Percentiles rank a stretch among this genome's conserved stretches.
Conservation (phyloP, 2,888 invertebrate species). For the Tineola bisselliella region DNA sequence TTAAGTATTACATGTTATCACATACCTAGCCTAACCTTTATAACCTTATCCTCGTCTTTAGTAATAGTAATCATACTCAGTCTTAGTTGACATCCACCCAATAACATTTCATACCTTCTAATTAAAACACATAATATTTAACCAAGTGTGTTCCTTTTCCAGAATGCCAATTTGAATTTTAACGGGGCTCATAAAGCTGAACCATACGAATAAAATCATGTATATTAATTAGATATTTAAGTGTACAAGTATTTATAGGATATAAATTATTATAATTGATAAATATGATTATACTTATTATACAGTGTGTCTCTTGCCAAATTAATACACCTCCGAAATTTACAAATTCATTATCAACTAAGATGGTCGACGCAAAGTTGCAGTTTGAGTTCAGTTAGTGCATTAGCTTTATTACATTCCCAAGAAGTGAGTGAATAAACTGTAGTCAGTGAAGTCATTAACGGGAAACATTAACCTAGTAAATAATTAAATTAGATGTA, state of each 20-base stretch:
- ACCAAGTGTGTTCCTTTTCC: neutral
- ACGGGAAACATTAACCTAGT: too few species aligned
- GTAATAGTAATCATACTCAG: constrained; percentile 5
- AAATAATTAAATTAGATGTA: too few species aligned
- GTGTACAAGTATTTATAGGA: too few species aligned
- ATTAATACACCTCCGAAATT: too few species aligned
- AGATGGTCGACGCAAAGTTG: too few species aligned
- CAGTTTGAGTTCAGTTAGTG: too few species aligned
- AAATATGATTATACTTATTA: neutral
- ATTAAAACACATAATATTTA: constrained; percentile 2
- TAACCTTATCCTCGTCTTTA: neutral
- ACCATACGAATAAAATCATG: neutral
- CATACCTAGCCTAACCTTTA: neutral
- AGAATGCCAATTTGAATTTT: neutral
- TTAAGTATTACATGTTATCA: constrained; percentile 6
- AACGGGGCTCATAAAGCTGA: neutral
- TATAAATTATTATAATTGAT: neutral
- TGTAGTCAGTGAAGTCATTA: too few species aligned
- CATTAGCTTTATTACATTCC: too few species aligned
- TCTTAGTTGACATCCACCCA: neutral
- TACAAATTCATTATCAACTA: too few species aligned
- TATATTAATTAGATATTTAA: too few species aligned
- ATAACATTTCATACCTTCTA: neutral
- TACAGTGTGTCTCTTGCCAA: neutral
- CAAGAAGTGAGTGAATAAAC: too few species aligned